Conservation (phyloP, 2,797 vertebrate species). For the Gymnoscopelus microlampas region DNA sequence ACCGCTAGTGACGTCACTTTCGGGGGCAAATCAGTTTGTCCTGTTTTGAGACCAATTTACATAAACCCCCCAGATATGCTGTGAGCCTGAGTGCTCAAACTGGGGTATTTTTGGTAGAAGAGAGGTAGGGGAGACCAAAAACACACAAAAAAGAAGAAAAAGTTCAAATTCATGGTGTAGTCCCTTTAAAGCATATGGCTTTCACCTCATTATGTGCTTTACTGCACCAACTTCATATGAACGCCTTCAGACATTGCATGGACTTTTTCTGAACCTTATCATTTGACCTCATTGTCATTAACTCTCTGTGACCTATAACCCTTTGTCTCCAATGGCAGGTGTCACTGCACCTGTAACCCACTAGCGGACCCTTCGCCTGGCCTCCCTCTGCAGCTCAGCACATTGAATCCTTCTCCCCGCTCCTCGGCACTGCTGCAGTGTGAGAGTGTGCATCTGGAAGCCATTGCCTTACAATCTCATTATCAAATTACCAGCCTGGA, state of each 20-base stretch:
- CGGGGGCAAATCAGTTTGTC: too few relatives aligned
- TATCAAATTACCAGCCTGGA: conserved; percentile 66
- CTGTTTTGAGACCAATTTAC: too few relatives aligned
- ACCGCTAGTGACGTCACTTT: too few relatives aligned
- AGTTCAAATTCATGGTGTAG: too few relatives aligned
- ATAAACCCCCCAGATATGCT: too few relatives aligned
- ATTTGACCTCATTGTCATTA: not conserved
- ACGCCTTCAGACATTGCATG: not conserved
- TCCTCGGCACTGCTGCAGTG: conserved; percentile 25
- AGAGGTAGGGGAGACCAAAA: too few relatives aligned
- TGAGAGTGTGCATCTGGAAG: conserved; percentile 61
- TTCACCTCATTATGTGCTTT: not conserved
- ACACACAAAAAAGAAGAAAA: too few relatives aligned
- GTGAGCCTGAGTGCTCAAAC: too few relatives aligned
- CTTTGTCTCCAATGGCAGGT: conserved; percentile 32
- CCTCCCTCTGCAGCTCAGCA: conserved; percentile 6
- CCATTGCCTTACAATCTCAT: conserved; percentile 55
- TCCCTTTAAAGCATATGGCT: too few relatives aligned
- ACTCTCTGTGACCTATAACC: not conserved
- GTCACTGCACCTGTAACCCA: conserved; percentile 38
- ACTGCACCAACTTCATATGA: not conserved
- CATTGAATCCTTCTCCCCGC: not conserved
- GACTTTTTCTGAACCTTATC: too few relatives aligned
- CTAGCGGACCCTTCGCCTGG: conserved; percentile 19
- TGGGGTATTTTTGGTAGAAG: too few relatives aligned